These are phyloP conservation scores for Mellilla xanthometata DNA, from an alignment of 2,888 invertebrate genomes.

Conservation along the genomic window DNA sequence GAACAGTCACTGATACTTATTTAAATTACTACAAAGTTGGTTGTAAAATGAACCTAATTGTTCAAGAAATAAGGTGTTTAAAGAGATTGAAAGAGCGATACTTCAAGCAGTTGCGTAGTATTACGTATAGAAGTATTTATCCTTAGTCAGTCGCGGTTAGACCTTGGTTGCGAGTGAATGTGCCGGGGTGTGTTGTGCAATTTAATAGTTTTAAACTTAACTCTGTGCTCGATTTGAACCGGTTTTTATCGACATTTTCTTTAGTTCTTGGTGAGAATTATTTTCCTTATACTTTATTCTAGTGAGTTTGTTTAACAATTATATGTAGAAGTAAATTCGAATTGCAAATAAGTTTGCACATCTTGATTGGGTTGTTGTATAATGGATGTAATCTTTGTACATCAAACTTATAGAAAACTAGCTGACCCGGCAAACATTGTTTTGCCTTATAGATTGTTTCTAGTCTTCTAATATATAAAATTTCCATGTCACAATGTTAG, in stretches of 20 bases:
- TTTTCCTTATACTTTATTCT: not conserved
- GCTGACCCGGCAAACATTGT: no score
- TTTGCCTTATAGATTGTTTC: no score
- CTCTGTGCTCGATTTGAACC: constrained; percentile 2
- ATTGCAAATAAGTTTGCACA: not conserved
- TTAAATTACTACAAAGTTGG: no score
- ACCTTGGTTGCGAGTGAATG: constrained; percentile 24
- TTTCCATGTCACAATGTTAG: no score
- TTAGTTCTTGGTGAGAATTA: constrained; percentile 3
- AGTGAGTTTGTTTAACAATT: not conserved
- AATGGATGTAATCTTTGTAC: no score
- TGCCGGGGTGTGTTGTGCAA: constrained; percentile 18
- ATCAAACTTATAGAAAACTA: no score
- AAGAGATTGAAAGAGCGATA: constrained; percentile 1
- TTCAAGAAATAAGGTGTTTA: constrained; percentile 10
- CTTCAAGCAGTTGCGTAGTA: constrained; percentile 20
- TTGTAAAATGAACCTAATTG: constrained; percentile 7
- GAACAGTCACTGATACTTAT: not conserved
- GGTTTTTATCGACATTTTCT: not conserved
- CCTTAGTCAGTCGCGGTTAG: constrained; percentile 27
- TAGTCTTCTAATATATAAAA: no score
- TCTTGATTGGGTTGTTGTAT: not conserved
- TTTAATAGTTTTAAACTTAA: constrained; percentile 7
- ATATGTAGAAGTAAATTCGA: not conserved
- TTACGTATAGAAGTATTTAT: constrained; percentile 6